These are phyloP conservation scores for Bugulina stolonifera DNA, from an alignment of 2,888 invertebrate genomes.

Conservation along the genomic window DNA sequence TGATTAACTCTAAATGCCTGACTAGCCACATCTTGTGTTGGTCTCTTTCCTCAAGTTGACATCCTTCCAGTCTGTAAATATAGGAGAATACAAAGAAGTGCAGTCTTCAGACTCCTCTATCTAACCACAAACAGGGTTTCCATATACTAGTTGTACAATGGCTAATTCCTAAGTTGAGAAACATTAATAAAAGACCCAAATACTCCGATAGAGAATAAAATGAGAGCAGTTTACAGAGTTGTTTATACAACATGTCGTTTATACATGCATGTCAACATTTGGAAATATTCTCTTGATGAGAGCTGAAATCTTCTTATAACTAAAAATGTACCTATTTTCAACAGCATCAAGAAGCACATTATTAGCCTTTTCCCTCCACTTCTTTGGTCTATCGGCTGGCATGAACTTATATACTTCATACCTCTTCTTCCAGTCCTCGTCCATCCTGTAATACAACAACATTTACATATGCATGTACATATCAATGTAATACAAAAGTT, in stretches of 20 bases:
- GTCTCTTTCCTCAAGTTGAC: constrained; percentile 81
- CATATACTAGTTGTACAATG: too few relatives aligned
- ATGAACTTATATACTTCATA: constrained; percentile 77
- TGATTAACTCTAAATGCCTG: constrained; percentile 76
- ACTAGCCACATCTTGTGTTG: constrained; percentile 94
- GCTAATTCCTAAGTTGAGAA: constrained; percentile 36
- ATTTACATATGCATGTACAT: too few relatives aligned
- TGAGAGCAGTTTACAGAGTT: too few relatives aligned
- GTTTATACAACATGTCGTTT: background rate
- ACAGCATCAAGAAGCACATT: constrained; percentile 61
- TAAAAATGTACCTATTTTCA: constrained; percentile 44
- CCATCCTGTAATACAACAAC: constrained; percentile 60
- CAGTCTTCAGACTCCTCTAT: background rate
- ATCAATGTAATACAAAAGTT: too few relatives aligned
- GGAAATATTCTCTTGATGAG: too few relatives aligned
- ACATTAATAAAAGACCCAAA: background rate
- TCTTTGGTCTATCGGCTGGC: constrained; percentile 88
- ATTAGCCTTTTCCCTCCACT: constrained; percentile 80
- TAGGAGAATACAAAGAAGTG: too few relatives aligned
- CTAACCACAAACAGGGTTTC: too few relatives aligned
- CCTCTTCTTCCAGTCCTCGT: constrained; percentile 74
- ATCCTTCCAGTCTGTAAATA: constrained; percentile 88
- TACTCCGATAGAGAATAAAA: too few relatives aligned
- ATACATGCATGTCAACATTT: background rate
- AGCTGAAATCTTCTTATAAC: too few relatives aligned